Percentiles rank a stretch among this genome's conserved stretches.
These are phyloP conservation scores for Stenchaetothrips biformis DNA, from an alignment of 2,888 invertebrate genomes.

Conservation along the genomic window DNA sequence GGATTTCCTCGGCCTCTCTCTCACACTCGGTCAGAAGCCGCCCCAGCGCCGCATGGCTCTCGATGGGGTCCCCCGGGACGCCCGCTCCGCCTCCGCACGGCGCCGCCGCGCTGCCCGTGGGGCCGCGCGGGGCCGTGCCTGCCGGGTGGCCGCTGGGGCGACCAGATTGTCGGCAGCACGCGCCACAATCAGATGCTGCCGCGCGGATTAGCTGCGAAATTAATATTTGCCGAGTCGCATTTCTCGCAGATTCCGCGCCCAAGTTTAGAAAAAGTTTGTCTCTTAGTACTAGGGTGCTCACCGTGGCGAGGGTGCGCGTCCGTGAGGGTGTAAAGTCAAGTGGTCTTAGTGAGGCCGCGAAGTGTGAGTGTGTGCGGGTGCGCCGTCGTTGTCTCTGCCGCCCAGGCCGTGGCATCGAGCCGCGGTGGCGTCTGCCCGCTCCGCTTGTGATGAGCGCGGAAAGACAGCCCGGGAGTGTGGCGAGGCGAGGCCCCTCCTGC, in stretches of 20 bases:
- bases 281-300: background rate
- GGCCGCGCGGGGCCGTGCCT: background rate
- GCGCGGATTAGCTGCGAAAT: constrained; percentile 19
- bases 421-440: background rate
- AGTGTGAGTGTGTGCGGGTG: background rate
- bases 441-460: constrained; percentile 10
- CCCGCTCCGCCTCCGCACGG: background rate
- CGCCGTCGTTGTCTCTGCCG: background rate
- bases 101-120: background rate
- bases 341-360: no score
- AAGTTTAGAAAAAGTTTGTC: constrained; percentile 1
- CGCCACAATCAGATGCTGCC: background rate
- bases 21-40: no score
- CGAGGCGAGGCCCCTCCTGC: background rate
- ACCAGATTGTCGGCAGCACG: background rate
- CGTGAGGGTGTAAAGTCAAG: background rate
- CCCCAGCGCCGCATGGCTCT: no score
- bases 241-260: background rate
- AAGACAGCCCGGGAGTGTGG: constrained; percentile 3
- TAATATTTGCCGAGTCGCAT: constrained; percentile 21
- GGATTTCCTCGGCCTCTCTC: background rate
- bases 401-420: background rate
- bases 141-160: background rate
- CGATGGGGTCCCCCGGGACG: no score
- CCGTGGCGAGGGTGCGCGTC: background rate